These are phyloP conservation scores for Ibycter americanus DNA, from an alignment of 2,797 vertebrate species.

Conservation along the genomic window DNA sequence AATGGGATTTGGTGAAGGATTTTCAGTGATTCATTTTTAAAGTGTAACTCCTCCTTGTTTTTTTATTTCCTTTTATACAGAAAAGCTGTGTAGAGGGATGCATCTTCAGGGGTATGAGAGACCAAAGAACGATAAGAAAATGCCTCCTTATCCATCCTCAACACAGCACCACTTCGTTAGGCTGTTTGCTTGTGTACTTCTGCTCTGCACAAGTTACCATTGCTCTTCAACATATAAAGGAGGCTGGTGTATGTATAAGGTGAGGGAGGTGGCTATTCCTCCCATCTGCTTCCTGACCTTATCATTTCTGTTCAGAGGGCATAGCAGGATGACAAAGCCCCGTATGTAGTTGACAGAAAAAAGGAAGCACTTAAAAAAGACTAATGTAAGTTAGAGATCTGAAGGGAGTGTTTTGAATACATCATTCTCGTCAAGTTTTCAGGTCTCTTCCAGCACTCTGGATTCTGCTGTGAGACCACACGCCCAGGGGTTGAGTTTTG, in stretches of 20 bases:
- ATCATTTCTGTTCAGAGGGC: neutral
- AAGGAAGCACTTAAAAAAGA: neutral
- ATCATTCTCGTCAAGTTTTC: neutral
- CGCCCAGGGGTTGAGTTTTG: accelerated
- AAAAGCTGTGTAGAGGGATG: neutral
- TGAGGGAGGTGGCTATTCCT: neutral
- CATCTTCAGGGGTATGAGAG: neutral
- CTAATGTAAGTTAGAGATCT: neutral
- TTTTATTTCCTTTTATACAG: neutral
- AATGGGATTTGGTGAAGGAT: neutral
- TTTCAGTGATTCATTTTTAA: neutral
- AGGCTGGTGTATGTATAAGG: neutral
- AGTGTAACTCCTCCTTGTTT: neutral
- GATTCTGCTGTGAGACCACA: neutral
- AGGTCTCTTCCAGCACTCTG: neutral
- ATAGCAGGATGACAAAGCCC: neutral
- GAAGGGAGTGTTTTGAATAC: neutral
- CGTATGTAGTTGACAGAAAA: neutral
- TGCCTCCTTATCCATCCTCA: neutral
- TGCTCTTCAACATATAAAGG: neutral
- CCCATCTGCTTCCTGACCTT: neutral
- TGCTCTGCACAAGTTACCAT: neutral
- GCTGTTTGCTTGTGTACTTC: neutral
- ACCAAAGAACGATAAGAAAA: neutral
- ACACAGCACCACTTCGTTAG: neutral